These are phyloP conservation scores for Ceratosolen solmsi DNA, from an alignment of 1,140 invertebrate genomes.

Conservation along the genomic window DNA sequence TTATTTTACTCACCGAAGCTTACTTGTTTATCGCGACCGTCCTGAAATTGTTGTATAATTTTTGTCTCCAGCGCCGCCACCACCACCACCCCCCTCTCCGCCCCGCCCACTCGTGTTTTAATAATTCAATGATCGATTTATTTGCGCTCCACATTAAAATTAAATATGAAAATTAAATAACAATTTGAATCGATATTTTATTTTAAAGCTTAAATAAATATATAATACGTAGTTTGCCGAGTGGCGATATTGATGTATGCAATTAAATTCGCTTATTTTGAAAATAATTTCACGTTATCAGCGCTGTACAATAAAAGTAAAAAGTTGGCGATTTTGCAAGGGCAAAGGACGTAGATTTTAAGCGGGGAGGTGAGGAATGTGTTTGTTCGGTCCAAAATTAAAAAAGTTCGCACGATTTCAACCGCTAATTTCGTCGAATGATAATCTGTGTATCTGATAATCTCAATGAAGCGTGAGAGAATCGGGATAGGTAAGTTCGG, in stretches of 20 bases:
- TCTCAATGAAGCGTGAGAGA: too few species aligned
- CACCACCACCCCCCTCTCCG: too few species aligned
- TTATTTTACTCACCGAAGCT: too few species aligned
- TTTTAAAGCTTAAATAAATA: neutral
- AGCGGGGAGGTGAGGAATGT: neutral
- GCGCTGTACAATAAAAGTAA: neutral
- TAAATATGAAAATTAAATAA: neutral
- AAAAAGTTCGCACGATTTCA: slow-evolving; percentile 22
- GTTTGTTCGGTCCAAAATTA: neutral
- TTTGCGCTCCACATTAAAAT: neutral
- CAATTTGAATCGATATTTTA: slow-evolving; percentile 1
- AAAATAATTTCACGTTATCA: neutral
- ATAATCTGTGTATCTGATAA: too few species aligned
- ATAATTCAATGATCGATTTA: neutral
- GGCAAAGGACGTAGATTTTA: neutral
- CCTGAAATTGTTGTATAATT: too few species aligned
- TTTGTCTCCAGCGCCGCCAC: too few species aligned
- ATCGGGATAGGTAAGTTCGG: too few species aligned
- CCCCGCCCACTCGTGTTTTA: neutral
- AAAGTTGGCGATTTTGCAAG: neutral
- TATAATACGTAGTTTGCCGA: neutral
- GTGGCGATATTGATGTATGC: neutral
- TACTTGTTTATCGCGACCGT: too few species aligned
- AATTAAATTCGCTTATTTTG: neutral
- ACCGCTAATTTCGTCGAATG: neutral